phyloP scores from a whole-genome alignment of 2,113 vertebrate genomes.

The Eubucco bourcierii region DNA sequence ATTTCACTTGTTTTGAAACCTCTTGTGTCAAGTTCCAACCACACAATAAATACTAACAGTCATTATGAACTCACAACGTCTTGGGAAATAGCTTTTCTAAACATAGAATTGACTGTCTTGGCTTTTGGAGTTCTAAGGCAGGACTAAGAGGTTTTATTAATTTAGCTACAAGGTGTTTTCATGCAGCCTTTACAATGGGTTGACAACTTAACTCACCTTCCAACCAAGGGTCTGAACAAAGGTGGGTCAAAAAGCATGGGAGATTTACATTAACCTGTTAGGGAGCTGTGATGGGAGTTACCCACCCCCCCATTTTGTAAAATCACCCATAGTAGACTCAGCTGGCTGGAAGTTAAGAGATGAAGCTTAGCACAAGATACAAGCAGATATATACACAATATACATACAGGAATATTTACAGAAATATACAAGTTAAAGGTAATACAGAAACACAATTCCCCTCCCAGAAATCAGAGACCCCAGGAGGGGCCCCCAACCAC shows the following conservation, averaged over 20 bases:
- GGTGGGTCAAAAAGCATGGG: slow-evolving; percentile 8
- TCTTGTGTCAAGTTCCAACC: neutral
- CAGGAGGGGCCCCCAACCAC: too few species aligned
- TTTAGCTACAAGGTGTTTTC: neutral
- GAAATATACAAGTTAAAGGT: too few species aligned
- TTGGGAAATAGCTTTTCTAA: neutral
- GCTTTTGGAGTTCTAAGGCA: neutral
- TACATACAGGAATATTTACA: too few species aligned
- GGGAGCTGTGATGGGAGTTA: neutral
- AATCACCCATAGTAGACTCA: too few species aligned
- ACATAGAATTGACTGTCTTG: neutral
- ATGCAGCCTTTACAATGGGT: neutral
- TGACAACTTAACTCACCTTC: neutral
- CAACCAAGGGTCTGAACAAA: neutral
- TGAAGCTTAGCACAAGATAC: too few species aligned
- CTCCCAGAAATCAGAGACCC: too few species aligned
- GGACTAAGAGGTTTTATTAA: neutral
- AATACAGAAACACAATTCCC: too few species aligned
- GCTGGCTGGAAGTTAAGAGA: too few species aligned
- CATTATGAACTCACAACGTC: neutral
- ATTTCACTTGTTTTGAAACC: neutral
- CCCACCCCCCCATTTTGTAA: too few species aligned
- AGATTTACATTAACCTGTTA: slow-evolving; percentile 46
- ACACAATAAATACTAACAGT: neutral
- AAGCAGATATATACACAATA: too few species aligned